A percentile compares a stretch with the other conserved stretches of the same genome.
These are phyloP conservation scores for Neodiprion fabricii DNA, from an alignment of 1,140 invertebrate species.

Conservation along the genomic window DNA sequence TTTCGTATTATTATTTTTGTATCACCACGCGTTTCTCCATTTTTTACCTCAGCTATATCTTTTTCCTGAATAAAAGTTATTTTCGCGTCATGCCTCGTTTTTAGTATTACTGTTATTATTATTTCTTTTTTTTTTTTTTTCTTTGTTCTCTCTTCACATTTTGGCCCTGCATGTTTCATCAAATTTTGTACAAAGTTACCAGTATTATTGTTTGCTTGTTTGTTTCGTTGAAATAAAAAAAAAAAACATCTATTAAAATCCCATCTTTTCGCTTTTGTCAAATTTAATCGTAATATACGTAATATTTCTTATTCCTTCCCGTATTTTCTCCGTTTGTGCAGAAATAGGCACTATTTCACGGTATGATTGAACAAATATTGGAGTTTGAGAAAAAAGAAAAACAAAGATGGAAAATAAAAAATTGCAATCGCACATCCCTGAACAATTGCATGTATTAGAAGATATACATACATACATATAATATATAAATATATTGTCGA, in stretches of 20 bases:
- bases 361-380: too few species aligned
- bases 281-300: too few species aligned
- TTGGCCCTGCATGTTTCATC: conserved; percentile 49
- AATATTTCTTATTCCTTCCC: conserved; percentile 23
- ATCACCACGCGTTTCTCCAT: background rate
- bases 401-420: too few species aligned
- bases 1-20: conserved; percentile 18
- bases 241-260: background rate
- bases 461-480: too few species aligned
- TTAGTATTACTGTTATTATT: background rate
- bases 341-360: conserved; percentile 10
- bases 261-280: conserved; percentile 16
- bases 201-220: conserved; percentile 50
- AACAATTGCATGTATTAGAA: too few species aligned
- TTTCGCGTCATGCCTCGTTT: conserved; percentile 8
- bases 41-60: background rate
- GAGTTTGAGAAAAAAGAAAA: too few species aligned
- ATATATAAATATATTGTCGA: background rate
- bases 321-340: conserved; percentile 36
- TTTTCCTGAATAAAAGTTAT: too few species aligned
- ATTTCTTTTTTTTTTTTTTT: conserved; percentile 27
- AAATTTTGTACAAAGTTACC: conserved; percentile 59
- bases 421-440: too few species aligned
- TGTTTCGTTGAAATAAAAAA: conserved; percentile 26
- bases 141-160: conserved; percentile 25